A percentile compares a stretch with the other conserved stretches of the same genome.
Conservation (phyloP, 2,113 vertebrate species). For the Pleuronectes platessa region DNA sequence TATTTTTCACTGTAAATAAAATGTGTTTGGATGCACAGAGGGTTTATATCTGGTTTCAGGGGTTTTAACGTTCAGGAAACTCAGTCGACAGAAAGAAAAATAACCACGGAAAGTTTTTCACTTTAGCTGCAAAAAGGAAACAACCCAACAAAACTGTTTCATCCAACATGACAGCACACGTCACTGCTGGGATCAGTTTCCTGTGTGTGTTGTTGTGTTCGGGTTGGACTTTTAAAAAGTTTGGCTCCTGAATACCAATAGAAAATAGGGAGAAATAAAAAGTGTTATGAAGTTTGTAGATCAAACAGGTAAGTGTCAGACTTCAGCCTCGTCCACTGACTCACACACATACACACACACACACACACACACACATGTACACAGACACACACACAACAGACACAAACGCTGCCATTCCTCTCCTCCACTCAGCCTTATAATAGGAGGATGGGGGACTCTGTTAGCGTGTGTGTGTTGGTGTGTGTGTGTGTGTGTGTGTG, state of each 20-base stretch:
- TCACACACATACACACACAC: constrained; percentile 11
- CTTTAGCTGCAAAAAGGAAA: neutral
- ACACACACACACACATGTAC: constrained; percentile 3
- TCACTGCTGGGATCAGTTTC: neutral
- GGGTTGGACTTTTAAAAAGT: constrained; percentile 2
- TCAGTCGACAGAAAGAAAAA: too few species aligned
- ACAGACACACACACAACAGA: constrained; percentile 32
- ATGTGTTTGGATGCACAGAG: constrained; percentile 8
- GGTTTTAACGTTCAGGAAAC: constrained; percentile 1
- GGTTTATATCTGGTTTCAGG: constrained; percentile 20
- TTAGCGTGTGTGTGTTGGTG: neutral
- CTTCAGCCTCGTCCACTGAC: constrained; percentile 33
- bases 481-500: too few species aligned
- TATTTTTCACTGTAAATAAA: neutral
- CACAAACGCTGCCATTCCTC: constrained; percentile 66
- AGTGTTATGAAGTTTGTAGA: neutral
- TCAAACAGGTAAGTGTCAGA: neutral
- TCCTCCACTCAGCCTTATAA: constrained; percentile 72
- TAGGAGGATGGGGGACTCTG: constrained; percentile 59
- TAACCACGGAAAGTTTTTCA: too few species aligned
- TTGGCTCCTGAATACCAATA: neutral
- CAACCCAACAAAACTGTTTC: neutral
- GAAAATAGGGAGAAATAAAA: neutral
- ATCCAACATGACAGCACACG: neutral
- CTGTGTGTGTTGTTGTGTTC: neutral